Evolutionary conservation across 2,113 vertebrate species (phyloP), one percentile per base, ranked within the genome.

Genomic region (Leptosomus discolor): DNA sequence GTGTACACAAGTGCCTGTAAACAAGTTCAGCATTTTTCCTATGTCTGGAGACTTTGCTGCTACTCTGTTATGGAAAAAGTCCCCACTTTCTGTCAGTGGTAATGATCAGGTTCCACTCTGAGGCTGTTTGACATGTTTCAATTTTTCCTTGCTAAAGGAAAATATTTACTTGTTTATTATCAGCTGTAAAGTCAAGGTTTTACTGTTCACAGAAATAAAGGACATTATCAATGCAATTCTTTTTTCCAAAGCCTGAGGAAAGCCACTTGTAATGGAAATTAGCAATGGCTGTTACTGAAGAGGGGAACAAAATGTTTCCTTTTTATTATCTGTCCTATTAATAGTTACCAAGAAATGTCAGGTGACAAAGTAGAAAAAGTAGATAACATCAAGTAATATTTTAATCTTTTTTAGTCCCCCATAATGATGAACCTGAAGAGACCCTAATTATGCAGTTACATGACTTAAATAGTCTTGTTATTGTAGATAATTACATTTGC

Each of bases 221-320:
- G 65, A 91, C 50, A n/a, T 77, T 98, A 80, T 94, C 88, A 88
- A 58, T n/a, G 27, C 63, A 89, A 69, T 89, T 85, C 24, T 87
- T 92, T 97, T 91, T 96, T 95, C 92, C 88, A 96, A 94, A 97
- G 85, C 89, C 87, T 53, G 57, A 95, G 92, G 79, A 94, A 95
- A 97, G 89, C 74, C 60, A 58, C 92, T 93, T 94, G 54, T 90
- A 94, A 95, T 95, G 88, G 93, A 97, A 97, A 96, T 96, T 81
- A 94, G 78, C 56, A 91, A 50, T 41, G 48, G 41, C 36, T 78
- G 30, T 91, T 92, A 90, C 80, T 43, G 73, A 97, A 94, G 58
- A 92, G 51, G 43, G 57, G 69, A 95, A 90, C 39, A 92, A 96
- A 96, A 81, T 39, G 60, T 78, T 96, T 94, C 65, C 69, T 95